Conservation (phyloP, 2,888 invertebrate genomes). For the Panorpa germanica region DNA sequence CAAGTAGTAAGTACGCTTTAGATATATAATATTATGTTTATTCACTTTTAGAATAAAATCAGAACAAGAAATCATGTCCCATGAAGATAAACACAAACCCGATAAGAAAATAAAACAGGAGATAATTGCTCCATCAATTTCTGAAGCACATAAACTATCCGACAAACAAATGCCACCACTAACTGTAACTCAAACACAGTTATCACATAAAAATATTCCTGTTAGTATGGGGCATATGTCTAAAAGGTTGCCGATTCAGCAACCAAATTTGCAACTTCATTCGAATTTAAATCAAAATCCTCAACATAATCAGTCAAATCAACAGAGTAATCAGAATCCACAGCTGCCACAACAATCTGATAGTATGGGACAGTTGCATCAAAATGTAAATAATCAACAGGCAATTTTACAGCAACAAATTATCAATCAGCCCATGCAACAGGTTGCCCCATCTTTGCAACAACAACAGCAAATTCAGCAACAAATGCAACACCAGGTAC, state of each 20-base stretch:
- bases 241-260: conserved; percentile 10
- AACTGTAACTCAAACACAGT: too few relatives aligned
- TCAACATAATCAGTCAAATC: conserved; percentile 14
- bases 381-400: not conserved
- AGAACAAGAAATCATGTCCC: too few relatives aligned
- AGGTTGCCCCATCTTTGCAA: conserved; percentile 10
- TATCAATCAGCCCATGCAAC: not conserved
- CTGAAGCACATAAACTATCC: too few relatives aligned
- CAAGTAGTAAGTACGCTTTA: too few relatives aligned
- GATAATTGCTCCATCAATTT: too few relatives aligned
- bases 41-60: too few relatives aligned
- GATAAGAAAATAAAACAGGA: too few relatives aligned
- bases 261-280: conserved; percentile 7
- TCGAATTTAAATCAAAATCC: conserved; percentile 7
- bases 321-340: conserved; percentile 12
- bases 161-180: too few relatives aligned
- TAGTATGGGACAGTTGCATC: not conserved
- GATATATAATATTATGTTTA: too few relatives aligned
- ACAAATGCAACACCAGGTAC: conserved; percentile 21
- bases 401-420: conserved; percentile 2
- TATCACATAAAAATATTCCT: conserved; percentile 18
- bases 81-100: too few relatives aligned
- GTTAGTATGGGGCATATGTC: conserved; percentile 10
- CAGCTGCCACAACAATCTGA: conserved; percentile 25
- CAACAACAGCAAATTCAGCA: conserved; percentile 17